These are phyloP conservation scores for Rhinogobio ventralis DNA, from an alignment of 2,797 vertebrate genomes.

Conservation along the genomic window DNA sequence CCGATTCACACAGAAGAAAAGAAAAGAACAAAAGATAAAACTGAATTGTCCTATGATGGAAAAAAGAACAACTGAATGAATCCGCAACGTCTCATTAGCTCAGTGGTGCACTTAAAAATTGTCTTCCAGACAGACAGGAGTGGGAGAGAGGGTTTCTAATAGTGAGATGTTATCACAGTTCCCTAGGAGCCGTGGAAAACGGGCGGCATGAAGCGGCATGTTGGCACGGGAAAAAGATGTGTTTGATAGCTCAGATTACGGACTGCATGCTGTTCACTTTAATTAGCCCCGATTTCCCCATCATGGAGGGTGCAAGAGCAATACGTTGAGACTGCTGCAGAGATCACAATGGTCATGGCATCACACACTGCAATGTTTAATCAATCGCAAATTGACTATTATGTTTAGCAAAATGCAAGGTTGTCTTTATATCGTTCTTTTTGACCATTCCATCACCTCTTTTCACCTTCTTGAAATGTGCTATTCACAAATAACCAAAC, in stretches of 20 bases:
- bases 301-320: slow-evolving; percentile 57
- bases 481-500: slow-evolving; percentile 8
- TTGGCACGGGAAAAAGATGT: slow-evolving; percentile 65
- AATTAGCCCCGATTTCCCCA: slow-evolving; percentile 67
- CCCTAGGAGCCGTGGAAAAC: slow-evolving; percentile 66
- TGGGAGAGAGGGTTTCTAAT: slow-evolving; percentile 63
- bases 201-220: slow-evolving; percentile 66
- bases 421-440: neutral
- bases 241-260: slow-evolving; percentile 60
- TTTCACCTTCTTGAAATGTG: neutral
- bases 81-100: slow-evolving; percentile 19
- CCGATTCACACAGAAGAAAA: neutral
- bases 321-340: slow-evolving; percentile 50
- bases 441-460: neutral
- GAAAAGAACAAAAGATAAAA: slow-evolving; percentile 23
- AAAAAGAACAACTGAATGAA: slow-evolving; percentile 27
- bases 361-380: neutral
- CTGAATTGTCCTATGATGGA: slow-evolving; percentile 3
- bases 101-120: slow-evolving; percentile 33
- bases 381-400: neutral
- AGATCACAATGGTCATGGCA: slow-evolving; percentile 3
- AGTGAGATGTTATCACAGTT: slow-evolving; percentile 67
- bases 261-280: slow-evolving; percentile 64
- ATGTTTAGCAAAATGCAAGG: neutral
- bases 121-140: slow-evolving; percentile 37